Evolutionary conservation across 2,888 invertebrate genomes (phyloP).

Genomic region (Cancer borealis): DNA sequence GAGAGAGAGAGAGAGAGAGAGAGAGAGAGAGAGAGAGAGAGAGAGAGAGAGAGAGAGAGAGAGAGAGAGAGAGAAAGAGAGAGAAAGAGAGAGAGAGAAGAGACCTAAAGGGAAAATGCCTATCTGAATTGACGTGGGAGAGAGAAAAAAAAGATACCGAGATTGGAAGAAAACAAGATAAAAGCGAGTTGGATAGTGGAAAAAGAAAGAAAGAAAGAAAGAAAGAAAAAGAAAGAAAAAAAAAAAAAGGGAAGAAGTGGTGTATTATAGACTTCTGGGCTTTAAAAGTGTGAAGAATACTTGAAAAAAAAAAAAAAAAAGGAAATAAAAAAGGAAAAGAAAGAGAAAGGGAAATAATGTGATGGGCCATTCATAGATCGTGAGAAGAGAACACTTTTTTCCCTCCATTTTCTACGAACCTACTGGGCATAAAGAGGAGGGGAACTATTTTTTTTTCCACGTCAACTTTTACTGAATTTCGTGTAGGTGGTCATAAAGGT

Average conservation of each 20-base stretch:
- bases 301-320: neutral
- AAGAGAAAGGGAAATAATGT: neutral
- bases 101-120: neutral
- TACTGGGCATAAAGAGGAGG: neutral
- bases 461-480: too few species aligned
- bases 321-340: neutral
- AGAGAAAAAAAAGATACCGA: neutral
- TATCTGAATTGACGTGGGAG: neutral
- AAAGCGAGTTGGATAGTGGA: neutral
- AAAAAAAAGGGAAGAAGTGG: neutral
- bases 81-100: neutral
- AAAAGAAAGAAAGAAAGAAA: neutral
- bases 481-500: neutral
- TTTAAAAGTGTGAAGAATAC: neutral
- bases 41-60: constrained; percentile 36
- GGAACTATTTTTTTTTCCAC: neutral
- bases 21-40: neutral
- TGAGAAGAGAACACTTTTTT: neutral
- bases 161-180: neutral
- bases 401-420: neutral
- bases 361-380: neutral
- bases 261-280: too few species aligned
- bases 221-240: neutral
- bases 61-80: constrained; percentile 37
- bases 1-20: constrained; percentile 14